Base-by-base conservation (phyloP, 2,797 vertebrate genomes). In the Notolabrus celidotus region DNA sequence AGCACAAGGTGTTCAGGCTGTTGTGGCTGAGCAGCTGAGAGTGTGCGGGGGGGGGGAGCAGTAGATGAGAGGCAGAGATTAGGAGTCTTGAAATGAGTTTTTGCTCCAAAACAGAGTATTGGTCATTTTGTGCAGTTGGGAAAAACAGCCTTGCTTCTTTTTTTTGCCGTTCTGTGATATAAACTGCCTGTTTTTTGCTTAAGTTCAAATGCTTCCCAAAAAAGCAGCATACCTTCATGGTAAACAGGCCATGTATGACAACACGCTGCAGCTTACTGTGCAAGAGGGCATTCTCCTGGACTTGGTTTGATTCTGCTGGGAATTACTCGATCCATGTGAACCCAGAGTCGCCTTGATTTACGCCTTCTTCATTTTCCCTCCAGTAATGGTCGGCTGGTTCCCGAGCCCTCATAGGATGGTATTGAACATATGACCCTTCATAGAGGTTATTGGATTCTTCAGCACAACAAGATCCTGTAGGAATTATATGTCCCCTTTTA, bases 401-500 rank as follows among this genome's bases (percentile, higher is more conserved):
- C 73, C 71, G 16, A 34, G 56, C 77, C 73, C 82, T 85, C 73
- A 71, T 42, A 47, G 62, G 76, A 85, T 58, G 56, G 65, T 67
- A 70, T 62, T 67, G 79, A 89, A 77, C 80, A 85, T 11, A 52
- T 69, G 82, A 87, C 82, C 80, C 51, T 80, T 88, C 77, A 63
- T 55, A 79, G 77, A 83, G 83, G 84, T 90, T 86, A 89, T 88
- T 87, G 85, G 80, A 89, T 88, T 85, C 54, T 80, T 63, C 56
- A 36, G 55, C 64, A 66, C 67, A 70, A 74, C 80, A 80, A 73
- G 70, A 71, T 79, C 79, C 70, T 67, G 57, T 12, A 56, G 64
- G 72, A 58, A 79, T 84, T 66, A 84, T 73, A 79, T 84, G 63
- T 82, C 63, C 19, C 53, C 50, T n/a, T 75, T 74, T 78, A 75